Base-by-base conservation (phyloP, 2,797 vertebrate genomes). In the Rhinoraja longicauda region DNA sequence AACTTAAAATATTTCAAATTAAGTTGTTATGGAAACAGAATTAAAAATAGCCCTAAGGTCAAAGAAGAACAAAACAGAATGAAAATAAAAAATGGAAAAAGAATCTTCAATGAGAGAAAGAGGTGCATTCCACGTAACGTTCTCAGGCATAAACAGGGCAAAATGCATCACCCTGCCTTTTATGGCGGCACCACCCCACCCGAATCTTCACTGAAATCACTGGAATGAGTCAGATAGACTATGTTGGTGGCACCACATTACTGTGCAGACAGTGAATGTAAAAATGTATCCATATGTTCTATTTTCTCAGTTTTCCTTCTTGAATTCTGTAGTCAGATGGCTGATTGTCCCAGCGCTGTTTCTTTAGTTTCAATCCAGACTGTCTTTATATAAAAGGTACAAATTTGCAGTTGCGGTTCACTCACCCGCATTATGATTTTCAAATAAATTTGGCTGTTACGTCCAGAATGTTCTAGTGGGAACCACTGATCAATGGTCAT, bases 401-500 rank as follows among this genome's bases (percentile, higher is more conserved):
- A 84, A 84, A 29, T 59, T 88, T 88, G 84, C n/a, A n/a, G n/a
- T n/a, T n/a, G n/a, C 32, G 15, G 17, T 17, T 88, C n/a, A 88
- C 84, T 88, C 84, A 88, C 84, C 84, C 84, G 84, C 84, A 88
- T 88, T 32, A 88, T 67, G 59, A 88, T 88, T 67, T 88, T 88
- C n/a, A 88, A 62, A 67, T 88, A 88, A 67, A 88, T 88, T 32
- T 88, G 59, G 84, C 84, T 67, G n/a, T 88, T 19, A 2, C 17
- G 95, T 77, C 96, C 97, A 1, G 98, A 97, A 93, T 96, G 95
- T 93, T 97, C 97, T 93, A 99, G 96, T 93, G 97, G 98, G 95
- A 98, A 99, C 97, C 98, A 98, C 94, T 98, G 97, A 93, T 97
- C 98, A 96, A 98, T 94, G 72, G 96, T 97, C 93, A 99, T 97